A percentile compares a stretch with the other conserved stretches of the same genome.
phyloP scores from a whole-genome alignment of 2,113 vertebrate genomes.

The Myotis yumanensis region DNA sequence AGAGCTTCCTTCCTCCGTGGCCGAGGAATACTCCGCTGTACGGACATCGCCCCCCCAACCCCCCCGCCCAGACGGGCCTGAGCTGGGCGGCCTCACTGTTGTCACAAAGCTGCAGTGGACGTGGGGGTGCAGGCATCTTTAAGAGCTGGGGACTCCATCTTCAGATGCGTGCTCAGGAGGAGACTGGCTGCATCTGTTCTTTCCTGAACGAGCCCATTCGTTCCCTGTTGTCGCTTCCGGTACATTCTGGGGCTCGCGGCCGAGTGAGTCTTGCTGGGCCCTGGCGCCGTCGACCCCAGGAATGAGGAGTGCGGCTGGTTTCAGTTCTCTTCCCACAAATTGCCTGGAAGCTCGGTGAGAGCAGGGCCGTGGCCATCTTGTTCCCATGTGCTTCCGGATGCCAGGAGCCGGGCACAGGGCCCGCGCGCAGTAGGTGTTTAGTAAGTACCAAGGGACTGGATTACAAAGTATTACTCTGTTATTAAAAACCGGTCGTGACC shows the following conservation, averaged over 20 bases:
- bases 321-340: not conserved
- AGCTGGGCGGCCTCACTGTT: not conserved
- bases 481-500: not conserved
- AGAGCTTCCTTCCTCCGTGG: not conserved
- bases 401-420: not conserved
- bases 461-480: not conserved
- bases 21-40: not conserved
- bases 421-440: not conserved
- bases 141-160: too few species aligned
- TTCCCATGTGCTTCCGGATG: too few species aligned
- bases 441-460: not conserved
- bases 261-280: not conserved
- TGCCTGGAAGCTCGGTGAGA: not conserved
- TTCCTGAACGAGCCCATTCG: not conserved
- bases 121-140: not conserved
- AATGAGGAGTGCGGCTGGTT: not conserved
- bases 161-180: not conserved
- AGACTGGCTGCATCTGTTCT: not conserved
- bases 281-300: not conserved
- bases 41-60: rapidly evolving
- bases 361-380: not conserved
- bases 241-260: not conserved
- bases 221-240: not conserved
- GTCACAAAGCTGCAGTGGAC: not conserved
- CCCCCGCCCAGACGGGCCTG: not conserved